Conservation (phyloP, 2,113 vertebrate species). For the Onychostoma macrolepis region DNA sequence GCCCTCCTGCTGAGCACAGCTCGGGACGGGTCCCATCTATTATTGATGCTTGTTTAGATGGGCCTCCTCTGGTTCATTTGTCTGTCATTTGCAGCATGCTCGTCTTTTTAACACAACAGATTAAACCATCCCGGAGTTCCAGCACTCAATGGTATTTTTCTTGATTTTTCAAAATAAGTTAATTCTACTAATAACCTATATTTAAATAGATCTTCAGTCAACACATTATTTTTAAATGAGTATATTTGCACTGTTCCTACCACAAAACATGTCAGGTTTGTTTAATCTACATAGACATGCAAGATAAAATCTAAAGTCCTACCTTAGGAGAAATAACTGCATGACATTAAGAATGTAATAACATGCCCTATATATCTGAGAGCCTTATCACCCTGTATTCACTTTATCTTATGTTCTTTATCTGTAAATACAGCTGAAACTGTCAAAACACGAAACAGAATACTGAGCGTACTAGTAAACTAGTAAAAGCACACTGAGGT, state of each 20-base stretch:
- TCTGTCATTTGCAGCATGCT: slow-evolving; percentile 60
- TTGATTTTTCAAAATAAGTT: no score
- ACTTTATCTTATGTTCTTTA: not conserved
- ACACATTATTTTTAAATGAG: not conserved
- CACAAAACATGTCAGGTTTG: slow-evolving; percentile 6
- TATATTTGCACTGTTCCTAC: not conserved
- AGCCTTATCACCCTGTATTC: not conserved
- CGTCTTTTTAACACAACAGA: slow-evolving; percentile 53
- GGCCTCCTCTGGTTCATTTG: slow-evolving; percentile 48
- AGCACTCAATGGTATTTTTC: not conserved
- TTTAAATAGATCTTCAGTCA: not conserved
- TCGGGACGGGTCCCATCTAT: slow-evolving; percentile 65
- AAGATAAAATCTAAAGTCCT: not conserved
- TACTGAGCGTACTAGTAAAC: not conserved
- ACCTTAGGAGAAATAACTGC: slow-evolving; percentile 13
- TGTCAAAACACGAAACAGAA: slow-evolving; percentile 7
- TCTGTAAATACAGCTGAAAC: not conserved
- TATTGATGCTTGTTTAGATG: slow-evolving; percentile 71
- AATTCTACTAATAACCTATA: no score
- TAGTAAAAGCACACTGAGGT: not conserved
- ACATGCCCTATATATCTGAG: not conserved
- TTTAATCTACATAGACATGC: slow-evolving; percentile 2
- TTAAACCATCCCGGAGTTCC: not conserved
- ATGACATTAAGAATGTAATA: slow-evolving; percentile 30
- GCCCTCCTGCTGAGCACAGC: slow-evolving; percentile 64